Evolutionary conservation across 2,888 invertebrate species (phyloP), one percentile per base, ranked within the genome.

Genomic region (Polymixis flavicincta): DNA sequence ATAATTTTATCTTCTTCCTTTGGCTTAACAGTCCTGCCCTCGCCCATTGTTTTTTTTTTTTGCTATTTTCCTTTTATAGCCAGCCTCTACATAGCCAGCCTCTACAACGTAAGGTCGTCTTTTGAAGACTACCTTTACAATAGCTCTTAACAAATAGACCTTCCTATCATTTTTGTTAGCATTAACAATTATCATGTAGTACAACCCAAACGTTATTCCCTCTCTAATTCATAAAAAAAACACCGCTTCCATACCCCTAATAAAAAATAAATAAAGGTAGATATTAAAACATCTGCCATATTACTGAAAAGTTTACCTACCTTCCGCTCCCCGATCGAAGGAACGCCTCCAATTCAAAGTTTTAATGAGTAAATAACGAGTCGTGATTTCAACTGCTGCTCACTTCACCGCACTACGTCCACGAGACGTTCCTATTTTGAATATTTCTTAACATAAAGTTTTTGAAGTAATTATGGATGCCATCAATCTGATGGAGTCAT

Each of bases 311-410:
- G 90, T 94, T 93, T 91, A 90, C 90, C 89, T 89, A 19, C 60
- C 17, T 76, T 83, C 89, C 78, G 80, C 88, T 3, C 85, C 78
- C 82, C 90, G 87, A 91, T 92, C 92, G 91, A 87, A 81, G 90
- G 92, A 92, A 91, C 92, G 92, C 91, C 92, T 91, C 91, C 93
- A 93, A 94, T 93, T 89, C 90, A 84, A 95, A 95, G 93, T 95
- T 95, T 93, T 95, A 95, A 95, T 95, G 94, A 95, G 95, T 94
- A 95, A 95, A 95, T 95, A 95, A 95, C 94, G 90, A 94, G 90
- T 89, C 88, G 85, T 86, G 91, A 92, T 92, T 91, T 90, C 74
- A 83, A 88, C 89, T 89, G 92, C 91, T 93, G 93, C 92, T 94
- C 94, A 91, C 89, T 94, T 93, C 90, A 90, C 89, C 82, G 89